Base-by-base conservation (phyloP, 2,888 invertebrate genomes). In the Nomada fabriciana region DNA sequence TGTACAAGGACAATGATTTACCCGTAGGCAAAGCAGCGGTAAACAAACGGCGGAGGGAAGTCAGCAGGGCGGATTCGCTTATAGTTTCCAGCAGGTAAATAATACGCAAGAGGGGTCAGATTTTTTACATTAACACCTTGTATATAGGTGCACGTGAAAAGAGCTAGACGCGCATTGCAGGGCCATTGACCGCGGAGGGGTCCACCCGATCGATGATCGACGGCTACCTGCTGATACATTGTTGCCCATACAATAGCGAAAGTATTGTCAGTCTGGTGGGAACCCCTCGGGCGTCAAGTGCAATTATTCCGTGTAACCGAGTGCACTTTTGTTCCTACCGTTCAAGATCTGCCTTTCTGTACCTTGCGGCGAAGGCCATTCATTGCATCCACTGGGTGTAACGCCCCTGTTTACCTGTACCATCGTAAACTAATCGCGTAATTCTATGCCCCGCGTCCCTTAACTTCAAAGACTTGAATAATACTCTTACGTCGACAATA, bases 151-250 rank as follows among this genome's bases (percentile, higher is more conserved):
- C 60, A 53, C 53, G 70, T 74, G 57, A 80, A 74, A 64, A 36
- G 55, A 57, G 29, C 69, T 67, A 61, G 73, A 47, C 67, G 47
- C 69, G 65, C 60, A 74, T 79, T 76, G 80, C 80, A 81, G 47
- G 89, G 89, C 84, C 89, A 89, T 89, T 89, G 89, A 89, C 89
- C 89, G 89, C 64, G 89, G 65, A 64, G 77, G 74, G 79, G 69
- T 60, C 69, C 68, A 81, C 83, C 82, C 83, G 85, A 90, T 90
- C 90, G 84, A 90, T 89, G 89, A 87, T 89, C 90, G 76, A 85
- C 50, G 13, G 57, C 87, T 90, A 90, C 89, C 90, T 90, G 90
- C 89, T 86, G 89, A 85, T 85, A 86, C 85, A 90, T 90, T 90
- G 89, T 89, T 82, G 61, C 67, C 65, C 55, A 57, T 57, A 90